Conservation (phyloP, 2,797 vertebrate genomes). For the Gallinago solitaria region DNA sequence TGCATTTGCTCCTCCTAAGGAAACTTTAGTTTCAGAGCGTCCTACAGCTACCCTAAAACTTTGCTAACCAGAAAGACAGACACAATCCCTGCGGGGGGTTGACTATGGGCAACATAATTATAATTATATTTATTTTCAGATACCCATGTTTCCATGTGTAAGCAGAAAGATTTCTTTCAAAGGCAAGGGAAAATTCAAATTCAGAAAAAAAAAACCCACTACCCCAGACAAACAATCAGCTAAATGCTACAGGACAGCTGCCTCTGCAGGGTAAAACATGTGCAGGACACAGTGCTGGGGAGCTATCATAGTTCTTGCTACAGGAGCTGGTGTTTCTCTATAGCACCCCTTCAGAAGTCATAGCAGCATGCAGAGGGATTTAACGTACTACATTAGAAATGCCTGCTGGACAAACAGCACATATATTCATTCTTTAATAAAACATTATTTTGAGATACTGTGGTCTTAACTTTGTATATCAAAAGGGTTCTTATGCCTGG, state of each 20-base stretch:
- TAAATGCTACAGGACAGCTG: background rate
- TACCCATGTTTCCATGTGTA: background rate
- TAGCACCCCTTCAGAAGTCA: background rate
- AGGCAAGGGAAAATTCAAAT: background rate
- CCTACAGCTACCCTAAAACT: background rate
- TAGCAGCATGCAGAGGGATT: background rate
- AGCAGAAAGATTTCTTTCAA: background rate
- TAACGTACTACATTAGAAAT: background rate
- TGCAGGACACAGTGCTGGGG: background rate
- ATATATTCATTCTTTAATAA: background rate
- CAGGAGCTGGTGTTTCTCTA: background rate
- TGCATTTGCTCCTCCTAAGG: background rate
- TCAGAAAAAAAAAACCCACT: background rate
- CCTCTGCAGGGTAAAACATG: background rate
- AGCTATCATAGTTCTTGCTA: background rate
- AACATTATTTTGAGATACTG: background rate
- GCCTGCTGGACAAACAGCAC: background rate
- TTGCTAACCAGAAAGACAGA: background rate
- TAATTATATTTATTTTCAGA: background rate
- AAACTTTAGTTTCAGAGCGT: background rate
- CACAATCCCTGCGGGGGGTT: background rate
- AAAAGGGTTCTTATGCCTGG: background rate
- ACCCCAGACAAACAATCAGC: background rate
- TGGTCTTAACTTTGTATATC: background rate
- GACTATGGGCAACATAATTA: background rate